phyloP scores from a whole-genome alignment of 2,113 vertebrate genomes.

The Regulus satrapa region DNA sequence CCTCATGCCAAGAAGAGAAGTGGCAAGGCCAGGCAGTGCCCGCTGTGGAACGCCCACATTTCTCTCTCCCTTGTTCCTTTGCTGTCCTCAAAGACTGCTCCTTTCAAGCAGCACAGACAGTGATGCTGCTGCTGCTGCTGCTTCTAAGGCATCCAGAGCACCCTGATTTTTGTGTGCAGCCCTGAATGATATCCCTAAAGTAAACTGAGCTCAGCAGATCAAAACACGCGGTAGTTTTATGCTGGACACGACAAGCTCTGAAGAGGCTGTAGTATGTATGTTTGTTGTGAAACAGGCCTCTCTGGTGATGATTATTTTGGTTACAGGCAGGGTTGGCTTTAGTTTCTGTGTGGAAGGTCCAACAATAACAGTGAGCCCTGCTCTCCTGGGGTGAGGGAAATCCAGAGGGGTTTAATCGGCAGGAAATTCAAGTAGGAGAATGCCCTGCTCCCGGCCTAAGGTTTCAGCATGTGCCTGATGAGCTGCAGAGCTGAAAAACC shows the following conservation, averaged over 20 bases:
- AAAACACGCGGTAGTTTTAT: not conserved
- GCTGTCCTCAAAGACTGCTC: not conserved
- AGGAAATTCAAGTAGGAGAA: conserved; percentile 52
- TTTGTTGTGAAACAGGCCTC: conserved; percentile 14
- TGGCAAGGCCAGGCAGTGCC: not conserved
- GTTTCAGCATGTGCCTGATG: not conserved
- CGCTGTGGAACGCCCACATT: not conserved
- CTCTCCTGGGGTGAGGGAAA: conserved; percentile 25
- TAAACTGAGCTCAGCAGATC: not conserved
- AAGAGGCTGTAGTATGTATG: conserved; percentile 1
- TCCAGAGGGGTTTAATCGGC: conserved; percentile 36
- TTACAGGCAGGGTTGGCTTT: conserved; percentile 50
- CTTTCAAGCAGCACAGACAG: not conserved
- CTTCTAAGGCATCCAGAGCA: not conserved
- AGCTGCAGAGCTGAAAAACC: not conserved
- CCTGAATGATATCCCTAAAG: not conserved
- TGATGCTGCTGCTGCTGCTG: not conserved
- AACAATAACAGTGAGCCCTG: conserved; percentile 28
- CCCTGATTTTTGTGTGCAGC: not conserved
- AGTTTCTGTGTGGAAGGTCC: conserved; percentile 33
- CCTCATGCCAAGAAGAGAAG: not conserved
- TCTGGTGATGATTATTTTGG: conserved; percentile 48
- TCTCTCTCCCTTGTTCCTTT: not conserved
- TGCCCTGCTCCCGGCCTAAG: not conserved
- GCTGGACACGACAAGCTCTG: not conserved